Evolutionary conservation across 2,113 vertebrate species (phyloP), one percentile per base, ranked within the genome.

Genomic region (Pluvialis apricaria): DNA sequence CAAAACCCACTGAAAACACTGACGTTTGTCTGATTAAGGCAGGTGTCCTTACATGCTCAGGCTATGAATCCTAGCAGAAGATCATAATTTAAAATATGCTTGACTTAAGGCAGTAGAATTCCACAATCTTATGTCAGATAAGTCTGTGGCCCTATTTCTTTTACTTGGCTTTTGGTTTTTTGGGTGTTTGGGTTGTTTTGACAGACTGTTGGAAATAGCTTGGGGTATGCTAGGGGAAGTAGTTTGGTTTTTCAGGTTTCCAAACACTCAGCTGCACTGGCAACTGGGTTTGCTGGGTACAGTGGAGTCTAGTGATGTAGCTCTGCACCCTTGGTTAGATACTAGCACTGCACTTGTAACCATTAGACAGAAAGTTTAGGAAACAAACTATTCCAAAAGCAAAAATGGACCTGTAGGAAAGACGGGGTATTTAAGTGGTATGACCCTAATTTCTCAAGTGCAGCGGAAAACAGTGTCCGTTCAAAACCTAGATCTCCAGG

Each of bases 401-500:
- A 78, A 75, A 83, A 86, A 42, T 14, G 3, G 4, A 44, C 29
- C 34, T 31, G 26, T 57, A 75, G 45, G 32, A 31, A 91, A 66
- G 20, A 32, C 7, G 7, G 19, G n/a, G 5, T 34, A 44, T 45
- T 5, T 45, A 40, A 85, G 7, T 72, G 9, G 22, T n/a, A 64
- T 49, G 47, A 65, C 61, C 40, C 15, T 60, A 32, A 36, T 60
- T 76, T 80, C 38, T 82, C 25, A 62, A 62, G 25, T 60, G 62
- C 0, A 1, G 42, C 15, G 62, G 52, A 69, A 87, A 84, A 57
- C 8, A 28, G 15, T 3, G 1, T 60, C 13, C n/a, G 69, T 82
- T 73, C 26, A 60, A 55, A 66, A 58, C 34, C 1, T 0, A 70
- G 42, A 0, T 1, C 31, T 52, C 13, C 51, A 62, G 14, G 12